Percentiles rank a stretch among this genome's conserved stretches.
phyloP scores from a whole-genome alignment of 2,888 invertebrate genomes.

The Smittia aterrima region DNA sequence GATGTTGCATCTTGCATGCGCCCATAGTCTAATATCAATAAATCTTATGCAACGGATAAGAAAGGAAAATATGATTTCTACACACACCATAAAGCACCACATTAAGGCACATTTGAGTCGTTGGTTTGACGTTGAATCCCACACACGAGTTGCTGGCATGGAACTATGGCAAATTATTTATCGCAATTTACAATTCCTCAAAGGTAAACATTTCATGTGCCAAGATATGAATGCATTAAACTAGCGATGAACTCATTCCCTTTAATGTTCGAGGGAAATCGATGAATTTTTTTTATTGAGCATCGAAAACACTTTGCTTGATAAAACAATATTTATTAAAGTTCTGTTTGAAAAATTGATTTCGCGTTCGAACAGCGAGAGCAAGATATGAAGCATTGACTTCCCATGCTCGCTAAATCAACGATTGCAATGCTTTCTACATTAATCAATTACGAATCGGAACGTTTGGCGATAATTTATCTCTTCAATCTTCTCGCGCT shows the following conservation, averaged over 20 bases:
- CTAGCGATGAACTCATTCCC: too few species aligned
- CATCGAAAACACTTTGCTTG: too few species aligned
- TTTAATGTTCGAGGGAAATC: background rate
- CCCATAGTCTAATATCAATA: slow-evolving; percentile 38
- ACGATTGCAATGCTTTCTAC: slow-evolving; percentile 20
- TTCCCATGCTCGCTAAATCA: slow-evolving; percentile 16
- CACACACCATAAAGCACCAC: slow-evolving; percentile 35
- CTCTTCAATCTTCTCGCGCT: background rate
- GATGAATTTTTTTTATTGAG: background rate
- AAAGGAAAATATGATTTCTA: background rate
- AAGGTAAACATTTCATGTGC: slow-evolving; percentile 18
- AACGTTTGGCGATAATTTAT: slow-evolving; percentile 33
- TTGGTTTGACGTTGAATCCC: slow-evolving; percentile 24
- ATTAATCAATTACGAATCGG: slow-evolving; percentile 32
- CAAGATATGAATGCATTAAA: background rate
- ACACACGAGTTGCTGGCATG: slow-evolving; percentile 21
- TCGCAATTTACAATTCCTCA: slow-evolving; percentile 35
- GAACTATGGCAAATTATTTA: slow-evolving; percentile 40
- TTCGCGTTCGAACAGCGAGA: background rate
- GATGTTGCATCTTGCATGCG: slow-evolving; percentile 13
- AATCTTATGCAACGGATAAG: slow-evolving; percentile 32
- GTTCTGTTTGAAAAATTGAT: background rate
- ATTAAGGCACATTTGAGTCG: slow-evolving; percentile 8
- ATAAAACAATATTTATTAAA: too few species aligned
- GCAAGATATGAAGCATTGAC: background rate